Evolutionary conservation across 1,140 invertebrate species (phyloP).

Genomic region (Hylaeus anthracinus): DNA sequence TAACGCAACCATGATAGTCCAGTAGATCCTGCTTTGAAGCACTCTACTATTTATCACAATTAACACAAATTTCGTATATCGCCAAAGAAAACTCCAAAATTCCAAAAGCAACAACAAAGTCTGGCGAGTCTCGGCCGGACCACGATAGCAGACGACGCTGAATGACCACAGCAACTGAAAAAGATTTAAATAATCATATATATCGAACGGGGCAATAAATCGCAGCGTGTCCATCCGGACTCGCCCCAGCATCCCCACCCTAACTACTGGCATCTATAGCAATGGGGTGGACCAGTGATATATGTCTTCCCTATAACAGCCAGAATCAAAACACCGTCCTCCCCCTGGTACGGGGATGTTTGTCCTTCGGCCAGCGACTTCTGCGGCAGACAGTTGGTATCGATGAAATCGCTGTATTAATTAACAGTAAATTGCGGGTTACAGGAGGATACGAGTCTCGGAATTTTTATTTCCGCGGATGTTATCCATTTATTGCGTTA

Average conservation of each 20-base stretch:
- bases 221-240: slow-evolving; percentile 52
- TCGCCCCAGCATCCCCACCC: slow-evolving; percentile 60
- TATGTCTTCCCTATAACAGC: slow-evolving; percentile 75
- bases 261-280: slow-evolving; percentile 69
- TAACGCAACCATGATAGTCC: no score
- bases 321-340: slow-evolving; percentile 73
- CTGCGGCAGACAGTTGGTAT: slow-evolving; percentile 52
- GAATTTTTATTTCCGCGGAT: neutral
- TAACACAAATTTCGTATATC: no score
- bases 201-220: slow-evolving; percentile 64
- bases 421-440: slow-evolving; percentile 48
- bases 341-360: slow-evolving; percentile 55
- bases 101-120: neutral
- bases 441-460: neutral
- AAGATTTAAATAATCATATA: slow-evolving; percentile 72
- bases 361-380: slow-evolving; percentile 59
- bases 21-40: no score
- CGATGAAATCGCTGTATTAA: slow-evolving; percentile 57
- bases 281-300: slow-evolving; percentile 72
- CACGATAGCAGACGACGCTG: slow-evolving; percentile 13
- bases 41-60: no score
- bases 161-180: slow-evolving; percentile 40
- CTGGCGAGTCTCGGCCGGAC: neutral
- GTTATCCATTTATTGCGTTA: neutral
- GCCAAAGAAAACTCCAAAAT: no score